Conservation (phyloP, 2,888 invertebrate species). For the Morpho deidamia region DNA sequence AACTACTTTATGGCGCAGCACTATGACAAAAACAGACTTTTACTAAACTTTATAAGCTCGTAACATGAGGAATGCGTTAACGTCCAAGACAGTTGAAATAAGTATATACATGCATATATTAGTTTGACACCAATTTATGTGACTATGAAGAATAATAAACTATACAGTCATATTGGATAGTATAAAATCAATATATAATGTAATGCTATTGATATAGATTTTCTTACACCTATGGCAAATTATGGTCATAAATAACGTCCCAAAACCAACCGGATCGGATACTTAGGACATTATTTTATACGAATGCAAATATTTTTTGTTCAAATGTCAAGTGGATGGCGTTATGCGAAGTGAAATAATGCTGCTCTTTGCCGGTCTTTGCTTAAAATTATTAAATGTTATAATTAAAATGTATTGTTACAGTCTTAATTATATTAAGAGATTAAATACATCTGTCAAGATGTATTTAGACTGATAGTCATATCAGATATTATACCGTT, state of each 20-base stretch:
- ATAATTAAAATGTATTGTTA: too few species aligned
- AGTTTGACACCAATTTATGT: neutral
- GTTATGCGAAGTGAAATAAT: slow-evolving; percentile 10
- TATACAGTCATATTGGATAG: neutral
- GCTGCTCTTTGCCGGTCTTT: too few species aligned
- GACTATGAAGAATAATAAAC: neutral
- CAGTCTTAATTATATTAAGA: too few species aligned
- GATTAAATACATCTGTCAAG: too few species aligned
- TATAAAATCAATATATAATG: neutral
- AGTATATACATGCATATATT: neutral
- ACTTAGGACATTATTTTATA: slow-evolving; percentile 22
- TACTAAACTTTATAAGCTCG: too few species aligned
- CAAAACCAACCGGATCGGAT: slow-evolving; percentile 25
- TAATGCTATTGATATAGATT: slow-evolving; percentile 8
- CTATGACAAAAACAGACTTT: too few species aligned
- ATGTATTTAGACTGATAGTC: too few species aligned
- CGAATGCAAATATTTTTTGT: slow-evolving; percentile 29
- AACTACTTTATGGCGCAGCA: too few species aligned
- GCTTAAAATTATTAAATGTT: too few species aligned
- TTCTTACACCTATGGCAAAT: slow-evolving; percentile 13
- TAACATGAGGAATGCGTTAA: too few species aligned
- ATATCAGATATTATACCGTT: too few species aligned
- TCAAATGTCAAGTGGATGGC: slow-evolving; percentile 28
- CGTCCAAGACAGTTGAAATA: neutral
- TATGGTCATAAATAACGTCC: slow-evolving; percentile 14